Conservation (phyloP, 2,113 vertebrate species). For the Thinocorus orbignyianus region DNA sequence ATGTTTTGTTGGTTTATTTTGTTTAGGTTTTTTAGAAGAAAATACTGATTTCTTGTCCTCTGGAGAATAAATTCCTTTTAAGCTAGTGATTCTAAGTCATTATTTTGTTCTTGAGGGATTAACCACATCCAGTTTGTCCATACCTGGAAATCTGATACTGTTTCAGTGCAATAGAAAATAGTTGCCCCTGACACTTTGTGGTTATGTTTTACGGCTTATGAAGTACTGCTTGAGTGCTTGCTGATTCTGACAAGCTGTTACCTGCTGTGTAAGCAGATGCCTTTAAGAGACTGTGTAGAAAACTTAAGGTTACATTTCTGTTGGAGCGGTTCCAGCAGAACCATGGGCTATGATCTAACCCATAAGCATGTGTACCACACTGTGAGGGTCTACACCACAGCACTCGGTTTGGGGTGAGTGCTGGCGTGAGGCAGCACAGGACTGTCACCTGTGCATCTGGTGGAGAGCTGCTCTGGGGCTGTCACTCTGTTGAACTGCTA, state of each 20-base stretch:
- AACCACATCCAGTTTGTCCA: not conserved
- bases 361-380: accelerated
- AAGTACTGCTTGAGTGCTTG: not conserved
- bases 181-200: not conserved
- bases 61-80: too few species aligned
- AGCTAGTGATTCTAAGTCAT: too few species aligned
- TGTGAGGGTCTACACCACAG: not conserved
- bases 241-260: not conserved
- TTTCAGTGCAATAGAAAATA: not conserved
- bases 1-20: not conserved
- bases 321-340: not conserved
- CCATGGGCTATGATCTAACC: not conserved
- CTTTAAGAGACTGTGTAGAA: not conserved
- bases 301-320: not conserved
- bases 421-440: accelerated
- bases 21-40: too few species aligned
- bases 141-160: not conserved
- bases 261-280: not conserved
- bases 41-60: too few species aligned
- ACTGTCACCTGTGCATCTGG: not conserved
- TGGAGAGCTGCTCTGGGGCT: not conserved
- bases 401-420: not conserved
- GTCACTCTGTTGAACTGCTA: not conserved
- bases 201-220: not conserved
- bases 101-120: not conserved